These are phyloP conservation scores for Danaus plexippus DNA, from an alignment of 1,140 invertebrate species.

Conservation along the genomic window DNA sequence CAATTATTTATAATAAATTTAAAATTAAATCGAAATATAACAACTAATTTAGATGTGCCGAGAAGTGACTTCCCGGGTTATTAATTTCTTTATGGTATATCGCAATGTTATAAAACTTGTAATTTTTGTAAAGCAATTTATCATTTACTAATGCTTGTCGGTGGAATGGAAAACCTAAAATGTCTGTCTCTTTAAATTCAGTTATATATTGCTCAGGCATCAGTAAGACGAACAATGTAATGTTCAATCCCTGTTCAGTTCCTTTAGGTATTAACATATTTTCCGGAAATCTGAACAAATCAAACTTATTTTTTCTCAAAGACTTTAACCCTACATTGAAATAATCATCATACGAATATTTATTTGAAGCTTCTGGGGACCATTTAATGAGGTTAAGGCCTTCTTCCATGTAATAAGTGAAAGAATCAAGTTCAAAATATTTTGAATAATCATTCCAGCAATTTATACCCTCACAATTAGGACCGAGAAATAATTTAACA, in stretches of 20 bases:
- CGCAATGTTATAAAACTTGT: slow-evolving; percentile 50
- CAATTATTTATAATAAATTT: no score
- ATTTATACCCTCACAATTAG: slow-evolving; percentile 52
- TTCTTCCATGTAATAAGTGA: slow-evolving; percentile 31
- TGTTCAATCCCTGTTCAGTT: slow-evolving; percentile 40
- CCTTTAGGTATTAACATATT: slow-evolving; percentile 53
- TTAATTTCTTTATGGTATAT: slow-evolving; percentile 43
- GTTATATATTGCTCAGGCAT: slow-evolving; percentile 26
- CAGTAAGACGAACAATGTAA: slow-evolving; percentile 52
- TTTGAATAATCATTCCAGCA: slow-evolving; percentile 42
- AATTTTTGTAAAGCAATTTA: slow-evolving; percentile 33
- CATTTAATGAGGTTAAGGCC: slow-evolving; percentile 44
- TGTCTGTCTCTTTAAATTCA: slow-evolving; percentile 31
- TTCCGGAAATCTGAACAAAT: slow-evolving; percentile 52
- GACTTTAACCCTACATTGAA: slow-evolving; percentile 34
- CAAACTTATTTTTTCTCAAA: slow-evolving; percentile 33
- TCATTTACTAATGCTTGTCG: slow-evolving; percentile 29
- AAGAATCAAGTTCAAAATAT: slow-evolving; percentile 52
- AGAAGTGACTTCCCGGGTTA: slow-evolving; percentile 38
- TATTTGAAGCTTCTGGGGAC: slow-evolving; percentile 34
- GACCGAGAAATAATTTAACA: slow-evolving; percentile 73
- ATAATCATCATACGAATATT: slow-evolving; percentile 42
- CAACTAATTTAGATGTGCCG: slow-evolving; percentile 39
- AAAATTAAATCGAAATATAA: no score
- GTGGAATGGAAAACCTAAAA: slow-evolving; percentile 59